Percentiles rank a stretch among this genome's conserved stretches.
Evolutionary conservation across 2,113 vertebrate species (phyloP).

Genomic region (Lycaon pictus): DNA sequence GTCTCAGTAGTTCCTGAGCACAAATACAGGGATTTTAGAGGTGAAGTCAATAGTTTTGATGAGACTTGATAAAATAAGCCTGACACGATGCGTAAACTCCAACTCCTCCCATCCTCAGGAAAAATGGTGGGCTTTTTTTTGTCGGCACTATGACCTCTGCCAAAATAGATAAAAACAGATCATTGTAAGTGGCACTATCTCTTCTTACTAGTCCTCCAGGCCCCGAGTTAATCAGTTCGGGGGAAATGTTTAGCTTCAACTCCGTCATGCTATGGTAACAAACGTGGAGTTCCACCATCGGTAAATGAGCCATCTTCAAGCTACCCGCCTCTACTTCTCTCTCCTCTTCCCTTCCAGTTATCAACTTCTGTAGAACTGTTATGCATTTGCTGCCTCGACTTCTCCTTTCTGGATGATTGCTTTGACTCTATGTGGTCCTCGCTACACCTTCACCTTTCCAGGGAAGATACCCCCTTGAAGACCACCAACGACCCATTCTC

Average conservation of each 20-base stretch:
- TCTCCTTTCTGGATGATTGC: neutral
- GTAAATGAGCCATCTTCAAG: neutral
- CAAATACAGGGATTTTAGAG: neutral
- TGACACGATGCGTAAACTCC: neutral
- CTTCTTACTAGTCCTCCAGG: neutral
- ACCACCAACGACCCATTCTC: neutral
- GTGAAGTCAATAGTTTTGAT: neutral
- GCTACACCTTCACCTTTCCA: neutral
- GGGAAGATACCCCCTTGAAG: neutral
- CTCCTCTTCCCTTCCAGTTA: neutral
- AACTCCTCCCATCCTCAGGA: neutral
- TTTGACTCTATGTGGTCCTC: neutral
- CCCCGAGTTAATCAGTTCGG: neutral
- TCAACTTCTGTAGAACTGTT: neutral
- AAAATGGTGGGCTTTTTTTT: neutral
- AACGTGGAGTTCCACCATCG: neutral
- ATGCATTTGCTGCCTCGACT: neutral
- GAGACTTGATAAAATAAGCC: neutral
- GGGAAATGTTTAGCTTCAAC: neutral
- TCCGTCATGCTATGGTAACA: neutral
- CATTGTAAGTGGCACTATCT: neutral
- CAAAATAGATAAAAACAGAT: neutral
- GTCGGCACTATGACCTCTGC: neutral
- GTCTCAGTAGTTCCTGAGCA: neutral
- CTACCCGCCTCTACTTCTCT: neutral